Evolutionary conservation across 1,140 invertebrate genomes (phyloP).

Genomic region (Drosophila grimshawi): DNA sequence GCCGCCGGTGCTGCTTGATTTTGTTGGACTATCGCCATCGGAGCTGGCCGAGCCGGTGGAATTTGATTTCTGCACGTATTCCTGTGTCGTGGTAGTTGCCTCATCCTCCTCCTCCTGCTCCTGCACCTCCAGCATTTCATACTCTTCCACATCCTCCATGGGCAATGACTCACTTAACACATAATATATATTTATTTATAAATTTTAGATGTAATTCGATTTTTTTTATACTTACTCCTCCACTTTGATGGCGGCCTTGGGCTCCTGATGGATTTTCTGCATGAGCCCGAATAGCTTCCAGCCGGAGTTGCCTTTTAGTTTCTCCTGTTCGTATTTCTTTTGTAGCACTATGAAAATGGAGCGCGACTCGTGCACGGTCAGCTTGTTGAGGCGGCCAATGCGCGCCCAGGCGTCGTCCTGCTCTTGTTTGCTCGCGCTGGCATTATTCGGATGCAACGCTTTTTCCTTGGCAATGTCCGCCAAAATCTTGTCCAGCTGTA

Average conservation of each 20-base stretch:
- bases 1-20: constrained; percentile 63
- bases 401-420: constrained; percentile 78
- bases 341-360: constrained; percentile 82
- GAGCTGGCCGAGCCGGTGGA: constrained; percentile 66
- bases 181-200: neutral
- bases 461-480: constrained; percentile 78
- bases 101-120: constrained; percentile 76
- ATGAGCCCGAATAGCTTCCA: constrained; percentile 80
- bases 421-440: constrained; percentile 68
- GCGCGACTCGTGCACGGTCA: constrained; percentile 78
- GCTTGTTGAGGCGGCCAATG: constrained; percentile 76
- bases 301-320: constrained; percentile 66
- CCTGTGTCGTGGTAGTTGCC: constrained; percentile 1
- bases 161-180: constrained; percentile 52
- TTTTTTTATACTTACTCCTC: constrained; percentile 66
- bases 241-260: constrained; percentile 49
- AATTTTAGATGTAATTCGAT: neutral
- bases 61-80: constrained; percentile 51
- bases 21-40: constrained; percentile 75
- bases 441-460: constrained; percentile 75
- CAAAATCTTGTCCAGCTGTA: constrained; percentile 80
- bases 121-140: constrained; percentile 79
- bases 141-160: constrained; percentile 79
- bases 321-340: constrained; percentile 82
- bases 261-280: constrained; percentile 77